Conservation (phyloP, 2,888 invertebrate genomes). For the Eilema depressum region DNA sequence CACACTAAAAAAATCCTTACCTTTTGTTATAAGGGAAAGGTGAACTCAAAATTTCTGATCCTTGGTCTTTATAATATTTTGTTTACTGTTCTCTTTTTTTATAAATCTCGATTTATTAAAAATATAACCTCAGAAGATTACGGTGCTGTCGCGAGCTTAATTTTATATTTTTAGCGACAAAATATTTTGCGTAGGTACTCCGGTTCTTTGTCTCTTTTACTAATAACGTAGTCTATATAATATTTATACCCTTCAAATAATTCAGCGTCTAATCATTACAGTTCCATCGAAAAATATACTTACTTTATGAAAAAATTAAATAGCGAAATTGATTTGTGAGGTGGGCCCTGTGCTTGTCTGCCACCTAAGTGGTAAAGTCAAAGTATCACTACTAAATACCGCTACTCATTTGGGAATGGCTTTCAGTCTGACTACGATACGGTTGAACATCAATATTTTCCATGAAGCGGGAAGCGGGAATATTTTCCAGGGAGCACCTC, state of each 20-base stretch:
- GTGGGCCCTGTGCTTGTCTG: no score
- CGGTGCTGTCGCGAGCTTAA: constrained; percentile 25
- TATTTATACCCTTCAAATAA: constrained; percentile 41
- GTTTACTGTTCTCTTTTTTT: constrained; percentile 24
- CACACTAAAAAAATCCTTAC: constrained; percentile 44
- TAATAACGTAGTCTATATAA: not conserved
- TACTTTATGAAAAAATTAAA: not conserved
- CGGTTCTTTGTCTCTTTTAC: constrained; percentile 22
- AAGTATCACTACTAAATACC: no score
- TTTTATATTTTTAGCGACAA: constrained; percentile 26
- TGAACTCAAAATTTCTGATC: constrained; percentile 42
- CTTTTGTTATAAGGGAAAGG: constrained; percentile 53
- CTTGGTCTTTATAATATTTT: constrained; percentile 44
- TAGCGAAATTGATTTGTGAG: not conserved
- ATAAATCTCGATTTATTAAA: constrained; percentile 33
- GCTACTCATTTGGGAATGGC: not conserved
- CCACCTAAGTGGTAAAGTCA: no score
- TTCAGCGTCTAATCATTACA: constrained; percentile 6
- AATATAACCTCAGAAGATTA: constrained; percentile 44
- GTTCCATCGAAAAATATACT: not conserved
- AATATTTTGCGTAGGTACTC: constrained; percentile 30
- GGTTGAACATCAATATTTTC: no score
- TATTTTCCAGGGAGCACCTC: no score
- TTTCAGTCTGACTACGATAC: no score
- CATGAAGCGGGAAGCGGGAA: no score